Conservation (phyloP, 2,113 vertebrate genomes). For the Nothobranchius furzeri region DNA sequence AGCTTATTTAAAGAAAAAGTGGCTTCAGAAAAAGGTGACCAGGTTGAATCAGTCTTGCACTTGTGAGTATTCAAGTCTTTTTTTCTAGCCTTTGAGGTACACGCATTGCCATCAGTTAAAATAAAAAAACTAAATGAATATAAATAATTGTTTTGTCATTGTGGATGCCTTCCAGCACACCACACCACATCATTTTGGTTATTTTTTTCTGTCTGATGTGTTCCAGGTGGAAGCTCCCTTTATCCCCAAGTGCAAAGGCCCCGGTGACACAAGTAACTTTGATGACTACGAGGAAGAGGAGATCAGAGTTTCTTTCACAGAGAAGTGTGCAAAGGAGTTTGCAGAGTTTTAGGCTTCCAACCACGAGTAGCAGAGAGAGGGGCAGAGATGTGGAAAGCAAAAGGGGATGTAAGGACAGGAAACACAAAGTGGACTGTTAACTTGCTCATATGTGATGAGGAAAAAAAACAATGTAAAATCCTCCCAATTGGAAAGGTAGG, state of each 20-base stretch:
- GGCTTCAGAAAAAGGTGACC: slow-evolving; percentile 7
- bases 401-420: slow-evolving; percentile 54
- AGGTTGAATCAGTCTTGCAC: background rate
- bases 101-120: background rate
- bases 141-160: background rate
- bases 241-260: slow-evolving; percentile 95
- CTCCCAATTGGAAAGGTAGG: slow-evolving; percentile 53
- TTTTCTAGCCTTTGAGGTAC: background rate
- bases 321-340: slow-evolving; percentile 95
- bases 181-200: background rate
- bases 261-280: slow-evolving; percentile 94
- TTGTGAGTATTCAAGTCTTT: background rate
- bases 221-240: slow-evolving; percentile 91
- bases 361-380: slow-evolving; percentile 57
- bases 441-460: slow-evolving; percentile 75
- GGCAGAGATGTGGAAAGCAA: slow-evolving; percentile 61
- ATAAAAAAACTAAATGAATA: background rate
- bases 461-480: slow-evolving; percentile 71
- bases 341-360: slow-evolving; percentile 86
- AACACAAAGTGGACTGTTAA: slow-evolving; percentile 72
- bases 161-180: background rate
- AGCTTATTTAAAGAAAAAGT: background rate
- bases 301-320: slow-evolving; percentile 90
- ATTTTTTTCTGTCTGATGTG: slow-evolving; percentile 4
- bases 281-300: slow-evolving; percentile 95